Evolutionary conservation across 2,888 invertebrate species (phyloP), one percentile per base, ranked within the genome.

Genomic region (Macrosoma leucophasiata): DNA sequence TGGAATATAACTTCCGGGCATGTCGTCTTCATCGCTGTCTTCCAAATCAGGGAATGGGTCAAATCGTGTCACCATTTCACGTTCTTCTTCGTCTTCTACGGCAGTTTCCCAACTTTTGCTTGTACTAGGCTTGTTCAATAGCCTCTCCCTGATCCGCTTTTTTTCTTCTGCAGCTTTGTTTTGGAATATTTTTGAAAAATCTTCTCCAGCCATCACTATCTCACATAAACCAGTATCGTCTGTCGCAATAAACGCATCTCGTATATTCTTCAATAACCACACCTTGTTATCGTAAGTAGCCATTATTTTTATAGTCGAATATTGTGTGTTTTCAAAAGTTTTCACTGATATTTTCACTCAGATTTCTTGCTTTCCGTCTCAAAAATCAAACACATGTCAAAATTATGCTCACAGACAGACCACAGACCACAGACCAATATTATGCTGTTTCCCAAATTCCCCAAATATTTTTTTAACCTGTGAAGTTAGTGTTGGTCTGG

Each of bases 161-260:
- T 62, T 75, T 52, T 78, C 77, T 62, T 84, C 72, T 43, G 81
- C 57, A 51, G 72, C 77, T 51, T 71, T 77, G 49, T 70, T 73
- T 63, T 77, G 78, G 49, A 84, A 81, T 33, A 84, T 68, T 67
- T 82, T 84, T 33, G 93, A 91, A 52, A 92, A 86, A 73, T 93
- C 90, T 66, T 96, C 95, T 33, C 92, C 91, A 17, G 92, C 88
- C 92, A 97, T 95, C 32, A 96, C 93, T 58, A 93, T 89, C 73
- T 97, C 97, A 72, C 96, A 96, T 86, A 96, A 91, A 36, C 96
- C 94, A 54, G 97, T 96, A 74, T 97, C 97, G 81, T 98, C 97
- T 12, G 96, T 95, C 13, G 95, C 94, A 62, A 97, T 94, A 75
- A 96, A 98, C 6, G 96, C 96, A 73, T 97, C 96, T 36, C 95